Base-by-base conservation (phyloP, 2,797 vertebrate genomes). In the Amblyraja radiata region DNA sequence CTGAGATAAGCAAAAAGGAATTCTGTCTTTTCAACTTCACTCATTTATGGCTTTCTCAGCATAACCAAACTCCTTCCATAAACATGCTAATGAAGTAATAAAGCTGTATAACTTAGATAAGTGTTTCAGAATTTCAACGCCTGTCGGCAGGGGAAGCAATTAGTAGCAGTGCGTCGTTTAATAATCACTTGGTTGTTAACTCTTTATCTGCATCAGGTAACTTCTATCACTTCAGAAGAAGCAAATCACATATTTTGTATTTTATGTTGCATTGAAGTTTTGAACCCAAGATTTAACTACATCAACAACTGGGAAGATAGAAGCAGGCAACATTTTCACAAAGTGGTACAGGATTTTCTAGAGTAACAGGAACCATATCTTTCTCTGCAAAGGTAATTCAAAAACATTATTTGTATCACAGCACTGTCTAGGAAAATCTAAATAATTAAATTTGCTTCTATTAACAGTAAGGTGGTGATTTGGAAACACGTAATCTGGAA, bases 51-150 rank as follows among this genome's bases (percentile, higher is more conserved):
- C 90, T 92, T 23, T 73, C 90, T 92, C 90, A 92, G 90, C 90
- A 92, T 76, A 92, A 76, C 90, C 46, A 32, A 92, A 76, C 68
- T 74, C 71, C 32, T 92, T 92, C 90, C 90, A 92, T 92, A 92
- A 92, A 92, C 90, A 92, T 92, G 90, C 90, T 92, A 92, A 92
- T 92, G 90, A 92, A 92, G 90, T 92, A 92, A 76, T 92, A 92
- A 92, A 92, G 90, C 90, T 92, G 90, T 76, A 76, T 76, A 76
- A 92, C 90, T 92, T 74, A 92, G 90, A 92, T 92, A 92, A 92
- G 90, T 71, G 23, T 74, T 92, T 92, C 90, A 74, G 39, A 92
- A 92, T 74, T 92, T 54, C 71, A 76, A 92, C 90, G 23, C 90
- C 36, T 92, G 74, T 92, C 71, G 71, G 54, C 71, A 73, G 25